Conservation (phyloP, 2,113 vertebrate genomes). For the Cryptotis parvus region DNA sequence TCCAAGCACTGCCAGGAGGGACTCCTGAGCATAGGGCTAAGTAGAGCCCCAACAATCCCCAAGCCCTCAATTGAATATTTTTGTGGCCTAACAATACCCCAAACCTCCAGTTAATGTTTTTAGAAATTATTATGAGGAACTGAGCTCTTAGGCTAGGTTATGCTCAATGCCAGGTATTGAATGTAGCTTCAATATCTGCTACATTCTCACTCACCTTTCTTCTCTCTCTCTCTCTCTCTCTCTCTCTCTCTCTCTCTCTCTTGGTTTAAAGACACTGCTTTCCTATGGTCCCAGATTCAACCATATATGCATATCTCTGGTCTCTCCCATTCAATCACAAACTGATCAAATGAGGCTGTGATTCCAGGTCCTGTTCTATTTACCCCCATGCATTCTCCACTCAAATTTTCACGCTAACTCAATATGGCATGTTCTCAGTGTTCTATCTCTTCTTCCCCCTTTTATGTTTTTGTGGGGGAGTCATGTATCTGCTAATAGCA, state of each 20-base stretch:
- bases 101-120: neutral
- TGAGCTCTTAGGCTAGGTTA: neutral
- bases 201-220: neutral
- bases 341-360: neutral
- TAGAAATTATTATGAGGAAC: neutral
- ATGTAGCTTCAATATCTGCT: neutral
- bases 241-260: too few relatives aligned
- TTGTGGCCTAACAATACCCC: too few relatives aligned
- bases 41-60: too few relatives aligned
- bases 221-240: too few relatives aligned
- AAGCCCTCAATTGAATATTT: too few relatives aligned
- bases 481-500: neutral
- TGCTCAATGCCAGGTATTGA: neutral
- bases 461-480: neutral
- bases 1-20: too few relatives aligned
- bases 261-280: neutral
- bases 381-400: neutral
- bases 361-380: constrained; percentile 13
- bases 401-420: constrained; percentile 18
- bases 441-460: neutral
- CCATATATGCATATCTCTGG: neutral
- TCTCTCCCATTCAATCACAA: constrained; percentile 16
- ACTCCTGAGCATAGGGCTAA: too few relatives aligned
- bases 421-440: constrained; percentile 16
- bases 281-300: neutral